phyloP scores from a whole-genome alignment of 2,888 invertebrate genomes.

The Acanthococcus lagerstroemiae region DNA sequence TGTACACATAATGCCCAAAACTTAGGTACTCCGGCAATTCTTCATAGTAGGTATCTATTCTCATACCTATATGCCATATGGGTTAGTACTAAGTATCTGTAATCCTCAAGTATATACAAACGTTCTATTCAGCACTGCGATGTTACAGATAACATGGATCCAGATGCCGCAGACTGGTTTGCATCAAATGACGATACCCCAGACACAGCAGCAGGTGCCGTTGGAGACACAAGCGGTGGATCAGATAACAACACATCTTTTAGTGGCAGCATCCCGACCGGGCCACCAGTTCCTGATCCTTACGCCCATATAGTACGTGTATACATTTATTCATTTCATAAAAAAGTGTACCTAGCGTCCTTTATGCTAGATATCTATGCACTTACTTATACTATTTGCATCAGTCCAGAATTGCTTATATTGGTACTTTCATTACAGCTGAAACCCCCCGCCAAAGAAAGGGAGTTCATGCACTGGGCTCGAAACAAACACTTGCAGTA shows the following conservation, averaged over 20 bases:
- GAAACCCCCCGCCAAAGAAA: conserved; percentile 40
- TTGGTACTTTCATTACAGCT: conserved; percentile 11
- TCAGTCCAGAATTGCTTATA: not conserved
- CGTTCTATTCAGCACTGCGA: too few relatives aligned
- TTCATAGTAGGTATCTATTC: too few relatives aligned
- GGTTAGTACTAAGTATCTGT: too few relatives aligned
- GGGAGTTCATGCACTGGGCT: conserved; percentile 70
- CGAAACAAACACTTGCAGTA: conserved; percentile 74
- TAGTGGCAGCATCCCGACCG: conserved; percentile 23
- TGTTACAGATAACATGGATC: conserved; percentile 30
- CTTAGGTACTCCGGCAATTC: too few relatives aligned
- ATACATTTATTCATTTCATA: not conserved
- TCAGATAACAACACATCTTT: too few relatives aligned
- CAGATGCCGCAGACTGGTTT: conserved; percentile 28
- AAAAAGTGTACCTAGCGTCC: too few relatives aligned
- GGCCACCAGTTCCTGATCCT: conserved; percentile 32
- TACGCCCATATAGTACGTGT: conserved; percentile 32
- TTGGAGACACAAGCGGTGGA: not conserved
- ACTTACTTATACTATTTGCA: too few relatives aligned
- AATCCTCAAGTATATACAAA: too few relatives aligned
- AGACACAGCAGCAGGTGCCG: not conserved
- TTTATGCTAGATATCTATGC: too few relatives aligned
- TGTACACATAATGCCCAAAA: too few relatives aligned
- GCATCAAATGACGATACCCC: not conserved
- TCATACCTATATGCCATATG: too few relatives aligned